Percentiles rank a stretch among this genome's conserved stretches.
These are phyloP conservation scores for Trinorchestia longiramus DNA, from an alignment of 1,140 invertebrate species.

Conservation along the genomic window DNA sequence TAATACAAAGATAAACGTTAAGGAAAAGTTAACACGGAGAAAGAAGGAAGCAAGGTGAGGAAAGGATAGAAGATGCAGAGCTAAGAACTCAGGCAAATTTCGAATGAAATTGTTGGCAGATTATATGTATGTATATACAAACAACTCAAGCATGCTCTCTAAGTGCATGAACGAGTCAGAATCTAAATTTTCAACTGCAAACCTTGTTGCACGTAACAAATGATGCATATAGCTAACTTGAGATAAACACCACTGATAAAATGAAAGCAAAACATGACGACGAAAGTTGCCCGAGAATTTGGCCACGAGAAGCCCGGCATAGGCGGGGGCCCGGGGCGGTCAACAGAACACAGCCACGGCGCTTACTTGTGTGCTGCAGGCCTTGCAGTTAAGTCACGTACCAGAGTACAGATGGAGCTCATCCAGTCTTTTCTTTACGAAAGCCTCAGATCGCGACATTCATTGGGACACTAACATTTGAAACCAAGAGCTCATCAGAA, in stretches of 20 bases:
- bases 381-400: neutral
- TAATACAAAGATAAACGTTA: neutral
- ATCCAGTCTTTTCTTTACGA: neutral
- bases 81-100: neutral
- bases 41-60: neutral
- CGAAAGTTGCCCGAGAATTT: neutral
- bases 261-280: neutral
- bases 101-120: neutral
- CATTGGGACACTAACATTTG: neutral
- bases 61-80: neutral
- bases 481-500: too few relatives aligned
- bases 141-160: neutral
- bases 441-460: neutral
- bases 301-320: neutral
- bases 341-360: neutral
- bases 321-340: too few relatives aligned
- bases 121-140: neutral
- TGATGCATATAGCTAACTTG: neutral
- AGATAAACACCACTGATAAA: neutral
- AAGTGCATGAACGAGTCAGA: neutral
- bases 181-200: neutral
- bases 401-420: neutral
- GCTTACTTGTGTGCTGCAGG: neutral
- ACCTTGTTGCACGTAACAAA: neutral
- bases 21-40: neutral